These are phyloP conservation scores for Pteronura brasiliensis DNA, from an alignment of 2,113 vertebrate species.

Conservation along the genomic window DNA sequence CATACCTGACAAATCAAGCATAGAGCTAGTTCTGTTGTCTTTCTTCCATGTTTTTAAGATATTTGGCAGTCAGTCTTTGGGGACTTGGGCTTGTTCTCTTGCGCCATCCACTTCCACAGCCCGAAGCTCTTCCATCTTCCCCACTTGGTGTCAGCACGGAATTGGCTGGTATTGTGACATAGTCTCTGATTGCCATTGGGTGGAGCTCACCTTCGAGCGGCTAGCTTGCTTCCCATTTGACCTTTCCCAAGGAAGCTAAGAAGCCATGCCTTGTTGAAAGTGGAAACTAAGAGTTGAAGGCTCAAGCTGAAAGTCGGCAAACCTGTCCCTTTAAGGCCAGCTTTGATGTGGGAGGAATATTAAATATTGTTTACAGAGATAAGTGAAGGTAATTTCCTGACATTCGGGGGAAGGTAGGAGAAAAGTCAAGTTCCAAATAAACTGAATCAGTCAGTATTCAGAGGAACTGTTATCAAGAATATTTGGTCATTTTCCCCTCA, in stretches of 20 bases:
- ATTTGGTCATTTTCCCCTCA: not conserved
- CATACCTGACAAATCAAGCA: slow-evolving; percentile 1
- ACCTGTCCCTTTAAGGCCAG: not conserved
- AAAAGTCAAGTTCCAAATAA: slow-evolving; percentile 13
- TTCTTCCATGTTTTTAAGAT: not conserved
- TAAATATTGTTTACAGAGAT: slow-evolving; percentile 46
- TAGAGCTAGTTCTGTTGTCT: not conserved
- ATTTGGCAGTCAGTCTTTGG: not conserved
- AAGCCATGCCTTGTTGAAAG: not conserved
- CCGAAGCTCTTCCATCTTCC: not conserved
- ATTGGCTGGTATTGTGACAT: slow-evolving; percentile 65
- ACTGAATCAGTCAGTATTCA: not conserved
- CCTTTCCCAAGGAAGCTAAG: slow-evolving; percentile 25
- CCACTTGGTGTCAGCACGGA: not conserved
- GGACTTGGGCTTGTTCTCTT: not conserved
- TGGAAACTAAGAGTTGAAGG: not conserved
- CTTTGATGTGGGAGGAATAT: not conserved
- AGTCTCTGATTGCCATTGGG: slow-evolving; percentile 36
- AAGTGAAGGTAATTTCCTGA: slow-evolving; percentile 31
- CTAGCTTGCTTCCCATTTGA: slow-evolving; percentile 18
- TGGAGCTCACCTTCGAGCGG: not conserved
- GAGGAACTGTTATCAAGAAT: not conserved
- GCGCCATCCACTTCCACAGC: not conserved
- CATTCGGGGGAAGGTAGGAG: not conserved
- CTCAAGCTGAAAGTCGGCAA: not conserved